Evolutionary conservation across 2,797 vertebrate genomes (phyloP).

Genomic region (Poecilia picta): DNA sequence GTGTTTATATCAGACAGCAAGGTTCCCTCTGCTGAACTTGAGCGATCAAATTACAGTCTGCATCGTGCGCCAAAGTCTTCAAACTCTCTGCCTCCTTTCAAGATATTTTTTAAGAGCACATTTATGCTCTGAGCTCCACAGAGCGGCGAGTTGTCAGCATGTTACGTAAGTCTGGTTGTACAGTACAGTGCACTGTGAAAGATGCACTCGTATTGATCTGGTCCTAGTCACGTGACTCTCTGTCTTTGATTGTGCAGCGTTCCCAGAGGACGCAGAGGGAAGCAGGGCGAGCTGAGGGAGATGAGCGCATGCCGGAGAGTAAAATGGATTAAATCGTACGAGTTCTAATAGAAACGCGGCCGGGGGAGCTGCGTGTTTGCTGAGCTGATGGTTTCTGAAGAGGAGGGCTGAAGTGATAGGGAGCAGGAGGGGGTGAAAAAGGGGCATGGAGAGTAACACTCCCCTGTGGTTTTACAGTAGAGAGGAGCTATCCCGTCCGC

Average conservation of each 20-base stretch:
- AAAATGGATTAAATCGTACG: constrained; percentile 28
- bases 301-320: constrained; percentile 14
- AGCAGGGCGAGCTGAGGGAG: constrained; percentile 20
- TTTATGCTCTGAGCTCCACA: constrained; percentile 26
- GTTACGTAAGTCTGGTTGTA: constrained; percentile 74
- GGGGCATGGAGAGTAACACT: constrained; percentile 17
- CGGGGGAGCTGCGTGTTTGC: constrained; percentile 38
- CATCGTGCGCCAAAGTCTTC: constrained; percentile 38
- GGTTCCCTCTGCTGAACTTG: constrained; percentile 39
- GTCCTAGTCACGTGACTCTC: constrained; percentile 66
- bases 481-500: constrained; percentile 56
- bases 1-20: constrained; percentile 54
- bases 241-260: constrained; percentile 64
- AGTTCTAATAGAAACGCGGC: constrained; percentile 43
- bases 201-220: constrained; percentile 73
- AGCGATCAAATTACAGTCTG: constrained; percentile 61
- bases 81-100: constrained; percentile 37
- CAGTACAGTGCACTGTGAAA: constrained; percentile 64
- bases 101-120: constrained; percentile 16
- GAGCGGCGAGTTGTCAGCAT: constrained; percentile 46
- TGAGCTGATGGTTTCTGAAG: constrained; percentile 43
- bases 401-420: constrained; percentile 35
- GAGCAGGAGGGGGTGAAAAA: constrained; percentile 14
- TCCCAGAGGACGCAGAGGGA: constrained; percentile 38
- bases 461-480: constrained; percentile 42